Conservation (phyloP, 2,888 invertebrate genomes). For the Hyposoter dolosus region DNA sequence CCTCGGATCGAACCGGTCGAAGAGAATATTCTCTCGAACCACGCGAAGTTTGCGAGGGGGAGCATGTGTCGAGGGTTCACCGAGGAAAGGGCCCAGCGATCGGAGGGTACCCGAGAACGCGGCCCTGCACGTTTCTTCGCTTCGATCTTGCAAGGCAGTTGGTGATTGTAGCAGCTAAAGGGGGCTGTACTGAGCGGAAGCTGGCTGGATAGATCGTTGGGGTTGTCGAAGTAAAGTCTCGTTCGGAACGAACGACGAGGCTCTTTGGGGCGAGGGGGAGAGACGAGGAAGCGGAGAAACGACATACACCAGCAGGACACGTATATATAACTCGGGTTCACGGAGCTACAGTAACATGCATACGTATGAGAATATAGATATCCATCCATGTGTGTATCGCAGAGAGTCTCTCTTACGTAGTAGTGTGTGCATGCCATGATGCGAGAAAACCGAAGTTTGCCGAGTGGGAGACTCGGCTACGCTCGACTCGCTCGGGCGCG, state of each 20-base stretch:
- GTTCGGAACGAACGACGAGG: constrained; percentile 40
- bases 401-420: constrained; percentile 29
- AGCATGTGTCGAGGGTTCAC: constrained; percentile 54
- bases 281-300: constrained; percentile 34
- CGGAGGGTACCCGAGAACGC: constrained; percentile 35
- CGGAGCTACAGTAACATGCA: constrained; percentile 15
- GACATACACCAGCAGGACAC: constrained; percentile 13
- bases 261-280: constrained; percentile 7
- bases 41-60: constrained; percentile 45
- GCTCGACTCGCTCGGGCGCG: constrained; percentile 73
- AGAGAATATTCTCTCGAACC: constrained; percentile 53
- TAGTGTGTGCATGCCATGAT: constrained; percentile 21
- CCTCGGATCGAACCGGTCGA: constrained; percentile 48
- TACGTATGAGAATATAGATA: constrained; percentile 1
- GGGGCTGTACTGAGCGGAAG: constrained; percentile 66
- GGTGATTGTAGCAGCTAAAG: constrained; percentile 38
- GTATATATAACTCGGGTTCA: constrained; percentile 34
- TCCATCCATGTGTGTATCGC: constrained; percentile 3
- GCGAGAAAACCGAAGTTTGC: constrained; percentile 77
- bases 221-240: constrained; percentile 63
- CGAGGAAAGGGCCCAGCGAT: constrained; percentile 49
- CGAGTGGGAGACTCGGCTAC: constrained; percentile 78
- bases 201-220: constrained; percentile 55
- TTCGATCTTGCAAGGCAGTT: constrained; percentile 31
- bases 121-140: constrained; percentile 42